These are phyloP conservation scores for Micrasema minimum DNA, from an alignment of 1,140 invertebrate genomes.

Conservation along the genomic window DNA sequence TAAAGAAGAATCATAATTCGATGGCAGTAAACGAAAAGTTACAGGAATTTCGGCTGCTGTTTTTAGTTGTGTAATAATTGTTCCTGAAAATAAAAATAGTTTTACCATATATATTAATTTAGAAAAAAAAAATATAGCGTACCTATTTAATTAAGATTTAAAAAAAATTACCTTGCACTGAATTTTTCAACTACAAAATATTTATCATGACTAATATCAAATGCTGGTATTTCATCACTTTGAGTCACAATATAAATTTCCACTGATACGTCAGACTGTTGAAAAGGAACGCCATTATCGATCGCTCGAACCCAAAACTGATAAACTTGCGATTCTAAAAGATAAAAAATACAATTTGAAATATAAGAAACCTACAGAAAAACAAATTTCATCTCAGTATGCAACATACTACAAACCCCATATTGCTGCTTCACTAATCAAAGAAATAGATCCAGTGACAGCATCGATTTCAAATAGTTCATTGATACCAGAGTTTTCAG, in stretches of 20 bases:
- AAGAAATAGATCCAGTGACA: slow-evolving; percentile 70
- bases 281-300: slow-evolving; percentile 74
- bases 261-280: slow-evolving; percentile 80
- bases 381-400: neutral
- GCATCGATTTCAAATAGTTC: slow-evolving; percentile 72
- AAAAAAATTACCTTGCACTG: slow-evolving; percentile 63
- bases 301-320: slow-evolving; percentile 86
- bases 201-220: slow-evolving; percentile 75
- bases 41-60: slow-evolving; percentile 56
- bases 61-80: slow-evolving; percentile 72
- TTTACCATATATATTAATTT: too few relatives aligned
- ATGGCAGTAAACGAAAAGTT: slow-evolving; percentile 41
- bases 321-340: slow-evolving; percentile 69
- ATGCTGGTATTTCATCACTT: slow-evolving; percentile 74
- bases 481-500: slow-evolving; percentile 66
- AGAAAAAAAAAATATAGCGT: too few relatives aligned
- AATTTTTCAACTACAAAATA: slow-evolving; percentile 82
- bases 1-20: slow-evolving; percentile 45
- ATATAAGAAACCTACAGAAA: neutral
- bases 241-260: slow-evolving; percentile 78
- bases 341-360: neutral
- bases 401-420: slow-evolving; percentile 19
- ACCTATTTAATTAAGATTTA: too few relatives aligned
- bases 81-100: slow-evolving; percentile 60
- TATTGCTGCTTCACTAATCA: slow-evolving; percentile 64